phyloP scores from a whole-genome alignment of 2,888 invertebrate species.

The Drosophila ustulata region DNA sequence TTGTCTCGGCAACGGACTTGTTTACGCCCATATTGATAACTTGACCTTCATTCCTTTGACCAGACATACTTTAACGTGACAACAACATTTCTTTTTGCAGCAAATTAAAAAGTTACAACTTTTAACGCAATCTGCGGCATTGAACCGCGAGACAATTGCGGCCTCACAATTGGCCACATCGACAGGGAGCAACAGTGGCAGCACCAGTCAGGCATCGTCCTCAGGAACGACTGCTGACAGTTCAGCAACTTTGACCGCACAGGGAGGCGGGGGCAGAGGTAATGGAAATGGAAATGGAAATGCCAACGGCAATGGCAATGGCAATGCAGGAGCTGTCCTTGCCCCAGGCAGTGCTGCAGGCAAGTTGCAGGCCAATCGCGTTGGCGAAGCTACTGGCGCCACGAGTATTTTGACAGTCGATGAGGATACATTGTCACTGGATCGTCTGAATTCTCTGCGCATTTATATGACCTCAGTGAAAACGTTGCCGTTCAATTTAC shows the following conservation, averaged over 20 bases:
- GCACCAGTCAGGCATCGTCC: conserved; percentile 54
- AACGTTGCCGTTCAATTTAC: conserved; percentile 84
- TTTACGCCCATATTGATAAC: conserved; percentile 13
- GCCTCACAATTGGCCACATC: conserved; percentile 85
- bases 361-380: conserved; percentile 57
- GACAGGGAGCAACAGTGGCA: conserved; percentile 67
- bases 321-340: conserved; percentile 64
- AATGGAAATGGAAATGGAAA: conserved; percentile 45
- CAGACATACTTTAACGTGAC: conserved; percentile 19
- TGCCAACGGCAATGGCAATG: conserved; percentile 40
- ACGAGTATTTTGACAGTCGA: conserved; percentile 80
- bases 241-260: conserved; percentile 72
- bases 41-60: not conserved
- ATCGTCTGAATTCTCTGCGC: conserved; percentile 84
- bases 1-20: conserved; percentile 35
- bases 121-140: conserved; percentile 84
- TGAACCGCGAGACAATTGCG: conserved; percentile 85
- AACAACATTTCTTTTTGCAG: conserved; percentile 62
- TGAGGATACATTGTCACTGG: conserved; percentile 84
- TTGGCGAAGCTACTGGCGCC: conserved; percentile 48
- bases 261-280: conserved; percentile 45
- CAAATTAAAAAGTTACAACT: conserved; percentile 85
- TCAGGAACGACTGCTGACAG: conserved; percentile 71
- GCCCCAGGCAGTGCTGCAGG: conserved; percentile 61
- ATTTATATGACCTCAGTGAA: conserved; percentile 85